Evolutionary conservation across 2,888 invertebrate genomes (phyloP), one percentile per base, ranked within the genome.

Genomic region (Cinara cedri): DNA sequence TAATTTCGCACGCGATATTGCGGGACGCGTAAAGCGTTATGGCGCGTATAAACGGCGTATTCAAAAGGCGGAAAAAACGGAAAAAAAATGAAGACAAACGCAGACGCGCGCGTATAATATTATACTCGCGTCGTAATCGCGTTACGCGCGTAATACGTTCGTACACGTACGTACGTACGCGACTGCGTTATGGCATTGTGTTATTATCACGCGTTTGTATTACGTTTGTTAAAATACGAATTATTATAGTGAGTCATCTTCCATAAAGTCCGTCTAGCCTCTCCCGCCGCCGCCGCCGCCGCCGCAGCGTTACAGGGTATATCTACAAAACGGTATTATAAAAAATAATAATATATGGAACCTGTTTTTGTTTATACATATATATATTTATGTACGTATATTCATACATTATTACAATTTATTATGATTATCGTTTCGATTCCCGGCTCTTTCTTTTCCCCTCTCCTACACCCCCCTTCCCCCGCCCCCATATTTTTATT

Each of bases 261-360:
- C 42, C 54, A 75, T 66, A 66, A 63, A 66, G 60, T 78, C 78
- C 51, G 70, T 78, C 78, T 78, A 78, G 78, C 51, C 70, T 78
- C 70, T 49, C 60, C 13, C 14, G 78, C 21, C 26, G 26, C 34
- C 6, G 34, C 34, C 34, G 34, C 34, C 34, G 34, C 34, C 34
- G 6, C 34, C 34, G 34, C 34, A 34, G 34, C 6, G 6, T 6
- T 34, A 34, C 6, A 34, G 34, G n/a, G 34, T 34, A 34, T 6
- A 34, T 6, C 34, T 63, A 62, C 49, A 34, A n/a, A 62, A 63
- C 72, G 57, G 65, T 76, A 66, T 49, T 60, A 44, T n/a, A n/a
- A n/a, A n/a, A n/a, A n/a, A n/a, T n/a, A n/a, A n/a, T n/a, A n/a
- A n/a, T 54, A 46, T 26, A 55, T 34, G 34, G 78, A 78, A 78